These are phyloP conservation scores for Gracilinanus agilis DNA, from an alignment of 2,113 vertebrate species.

Conservation along the genomic window DNA sequence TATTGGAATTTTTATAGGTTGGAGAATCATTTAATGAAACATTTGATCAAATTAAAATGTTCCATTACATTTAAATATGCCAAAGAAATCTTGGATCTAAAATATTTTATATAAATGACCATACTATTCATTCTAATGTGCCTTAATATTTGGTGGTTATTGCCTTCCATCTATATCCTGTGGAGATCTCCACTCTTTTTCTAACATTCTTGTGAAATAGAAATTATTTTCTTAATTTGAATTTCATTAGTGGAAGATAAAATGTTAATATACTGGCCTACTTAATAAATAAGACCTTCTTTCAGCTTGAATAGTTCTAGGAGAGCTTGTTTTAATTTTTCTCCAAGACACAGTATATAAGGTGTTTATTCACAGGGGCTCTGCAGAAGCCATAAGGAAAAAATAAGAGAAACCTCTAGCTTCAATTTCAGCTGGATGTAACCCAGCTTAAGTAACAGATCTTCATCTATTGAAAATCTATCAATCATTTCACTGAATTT, in stretches of 20 bases:
- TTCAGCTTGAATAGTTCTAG: background rate
- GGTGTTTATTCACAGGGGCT: background rate
- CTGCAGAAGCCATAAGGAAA: background rate
- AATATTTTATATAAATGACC: background rate
- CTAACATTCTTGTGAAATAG: background rate
- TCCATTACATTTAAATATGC: conserved; percentile 26
- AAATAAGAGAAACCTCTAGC: background rate
- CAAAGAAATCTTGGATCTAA: conserved; percentile 13
- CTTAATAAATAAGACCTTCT: conserved; percentile 9
- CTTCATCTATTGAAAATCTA: background rate
- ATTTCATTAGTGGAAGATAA: background rate
- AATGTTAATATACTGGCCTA: background rate
- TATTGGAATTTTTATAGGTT: conserved; percentile 9
- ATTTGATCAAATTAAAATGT: conserved; percentile 11
- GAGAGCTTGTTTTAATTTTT: background rate
- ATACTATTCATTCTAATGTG: background rate
- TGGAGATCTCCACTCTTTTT: background rate
- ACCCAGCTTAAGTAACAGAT: background rate
- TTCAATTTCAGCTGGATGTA: background rate
- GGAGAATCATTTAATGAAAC: conserved; percentile 50
- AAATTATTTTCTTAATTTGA: conserved; percentile 19
- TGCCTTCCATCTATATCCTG: background rate
- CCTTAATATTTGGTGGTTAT: background rate
- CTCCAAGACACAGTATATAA: background rate
- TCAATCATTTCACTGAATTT: background rate